Evolutionary conservation across 2,797 vertebrate genomes (phyloP), one percentile per base, ranked within the genome.

Genomic region (Pangasius sanitwongsei): DNA sequence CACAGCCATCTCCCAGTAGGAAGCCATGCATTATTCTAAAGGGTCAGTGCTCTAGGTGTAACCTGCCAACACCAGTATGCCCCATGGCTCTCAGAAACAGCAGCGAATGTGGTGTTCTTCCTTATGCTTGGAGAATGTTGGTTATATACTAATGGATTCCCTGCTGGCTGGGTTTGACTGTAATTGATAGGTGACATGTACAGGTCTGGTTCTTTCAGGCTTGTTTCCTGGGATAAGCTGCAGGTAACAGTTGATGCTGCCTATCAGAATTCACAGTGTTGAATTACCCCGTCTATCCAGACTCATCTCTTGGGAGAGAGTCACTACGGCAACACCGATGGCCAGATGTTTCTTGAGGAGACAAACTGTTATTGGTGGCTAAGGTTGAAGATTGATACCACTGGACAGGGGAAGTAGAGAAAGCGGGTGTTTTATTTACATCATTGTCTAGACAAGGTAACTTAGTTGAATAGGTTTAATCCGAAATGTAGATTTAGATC

Each of bases 141-240:
- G 55, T 53, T 85, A 87, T 86, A 85, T 88, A 85, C 74, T 81
- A 88, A 89, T 84, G 83, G 83, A 87, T 87, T 88, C 89, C 74
- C 87, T 18, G 87, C 89, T 59, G 87, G 81, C 63, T 20, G 41
- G 28, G 72, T 91, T 90, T 90, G 90, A 89, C 67, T 87, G 87
- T 90, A 83, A 92, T 86, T 86, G 89, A 92, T 90, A 89, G 80
- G 77, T 81, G 70, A 87, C 53, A 85, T 44, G 41, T 55, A 78
- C 7, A 85, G 25, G 87, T 69, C 84, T 44, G 44, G 86, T 55
- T 80, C 74, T 87, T 75, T 78, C 34, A 55, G 37, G 63, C 77
- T 63, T 78, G 41, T 83, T 63, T 77, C 37, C 75, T 57, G 75
- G 78, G 53, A 88, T 85, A 84, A 86, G 55, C 69, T 78, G 44